phyloP scores from a whole-genome alignment of 2,797 vertebrate genomes.

The Etheostoma perlongum region DNA sequence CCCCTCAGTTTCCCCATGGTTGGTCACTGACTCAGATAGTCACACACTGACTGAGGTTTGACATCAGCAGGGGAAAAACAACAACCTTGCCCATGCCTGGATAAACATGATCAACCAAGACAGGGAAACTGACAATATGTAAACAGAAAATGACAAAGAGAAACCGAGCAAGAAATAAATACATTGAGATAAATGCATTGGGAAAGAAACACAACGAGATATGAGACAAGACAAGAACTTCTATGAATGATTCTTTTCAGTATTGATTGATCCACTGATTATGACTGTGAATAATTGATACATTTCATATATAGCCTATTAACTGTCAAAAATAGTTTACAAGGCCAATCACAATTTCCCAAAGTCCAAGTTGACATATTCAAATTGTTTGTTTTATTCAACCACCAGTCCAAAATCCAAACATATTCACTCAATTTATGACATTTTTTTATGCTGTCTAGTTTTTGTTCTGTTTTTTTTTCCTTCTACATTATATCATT shows the following conservation, averaged over 20 bases:
- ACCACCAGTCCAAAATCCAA: background rate
- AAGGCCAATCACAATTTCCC: background rate
- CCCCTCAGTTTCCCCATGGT: constrained; percentile 37
- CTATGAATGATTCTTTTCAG: background rate
- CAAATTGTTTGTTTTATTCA: background rate
- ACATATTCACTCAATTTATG: background rate
- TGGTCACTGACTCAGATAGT: constrained; percentile 50
- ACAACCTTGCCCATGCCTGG: constrained; percentile 19
- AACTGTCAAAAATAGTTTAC: background rate
- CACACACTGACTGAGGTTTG: constrained; percentile 42
- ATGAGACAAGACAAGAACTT: constrained; percentile 9
- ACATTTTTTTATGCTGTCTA: background rate
- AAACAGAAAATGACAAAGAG: constrained; percentile 33
- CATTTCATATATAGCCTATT: background rate
- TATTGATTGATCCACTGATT: background rate
- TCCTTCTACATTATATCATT: background rate
- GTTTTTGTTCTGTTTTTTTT: background rate
- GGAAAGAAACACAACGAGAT: background rate
- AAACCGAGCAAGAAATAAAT: constrained; percentile 15
- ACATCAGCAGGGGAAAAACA: constrained; percentile 44
- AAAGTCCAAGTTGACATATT: background rate
- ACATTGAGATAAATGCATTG: constrained; percentile 2
- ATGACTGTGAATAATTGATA: background rate
- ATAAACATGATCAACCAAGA: constrained; percentile 31
- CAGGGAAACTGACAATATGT: constrained; percentile 18